Percentiles rank a stretch among this genome's conserved stretches.
Evolutionary conservation across 2,888 invertebrate genomes (phyloP).

Genomic region (Ormyrus nitidulus): DNA sequence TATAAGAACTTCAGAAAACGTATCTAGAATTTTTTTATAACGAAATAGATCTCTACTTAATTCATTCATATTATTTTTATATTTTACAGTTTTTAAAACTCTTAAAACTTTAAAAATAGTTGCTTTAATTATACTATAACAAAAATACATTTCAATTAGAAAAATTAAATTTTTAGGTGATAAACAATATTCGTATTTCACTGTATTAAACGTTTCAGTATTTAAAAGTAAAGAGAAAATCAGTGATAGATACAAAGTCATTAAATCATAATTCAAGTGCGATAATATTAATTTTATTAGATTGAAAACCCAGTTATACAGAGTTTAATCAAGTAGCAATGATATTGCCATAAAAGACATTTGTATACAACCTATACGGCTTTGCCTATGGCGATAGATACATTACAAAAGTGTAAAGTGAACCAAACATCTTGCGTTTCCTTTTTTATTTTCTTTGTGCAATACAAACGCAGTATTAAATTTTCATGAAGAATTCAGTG

Average conservation of each 20-base stretch:
- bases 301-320: slow-evolving; percentile 49
- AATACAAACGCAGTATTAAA: slow-evolving; percentile 55
- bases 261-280: slow-evolving; percentile 29
- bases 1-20: too few relatives aligned
- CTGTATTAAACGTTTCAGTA: slow-evolving; percentile 4
- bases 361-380: slow-evolving; percentile 51
- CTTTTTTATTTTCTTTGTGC: slow-evolving; percentile 46
- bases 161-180: neutral
- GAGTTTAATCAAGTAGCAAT: slow-evolving; percentile 40
- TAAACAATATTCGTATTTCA: neutral
- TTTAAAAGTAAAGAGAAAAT: slow-evolving; percentile 10
- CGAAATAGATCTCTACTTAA: too few relatives aligned
- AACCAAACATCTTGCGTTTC: slow-evolving; percentile 36
- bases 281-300: slow-evolving; percentile 53
- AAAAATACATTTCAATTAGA: slow-evolving; percentile 24
- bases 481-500: slow-evolving; percentile 47
- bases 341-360: slow-evolving; percentile 48
- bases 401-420: slow-evolving; percentile 52
- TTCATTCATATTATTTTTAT: neutral
- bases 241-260: slow-evolving; percentile 3
- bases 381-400: slow-evolving; percentile 48
- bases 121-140: neutral
- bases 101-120: neutral
- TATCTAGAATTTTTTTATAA: too few relatives aligned
- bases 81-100: neutral